Percentiles rank a stretch among this genome's conserved stretches.
These are phyloP conservation scores for Muscicapa adusta DNA, from an alignment of 2,113 vertebrate species.

Conservation along the genomic window DNA sequence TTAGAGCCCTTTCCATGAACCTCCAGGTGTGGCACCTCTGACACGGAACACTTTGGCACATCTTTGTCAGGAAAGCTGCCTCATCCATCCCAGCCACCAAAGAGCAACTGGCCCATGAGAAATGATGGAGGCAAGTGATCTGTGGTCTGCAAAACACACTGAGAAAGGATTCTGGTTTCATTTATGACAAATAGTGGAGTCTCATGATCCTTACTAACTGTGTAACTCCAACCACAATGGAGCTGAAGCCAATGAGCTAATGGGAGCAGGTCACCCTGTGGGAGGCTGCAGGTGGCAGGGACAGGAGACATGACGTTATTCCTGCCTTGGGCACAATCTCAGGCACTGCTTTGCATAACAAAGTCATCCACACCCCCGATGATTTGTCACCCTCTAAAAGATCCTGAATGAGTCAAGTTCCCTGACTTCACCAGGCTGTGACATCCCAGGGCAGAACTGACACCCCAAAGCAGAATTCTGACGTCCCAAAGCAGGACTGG, in stretches of 20 bases:
- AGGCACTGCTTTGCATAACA: not conserved
- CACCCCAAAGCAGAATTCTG: not conserved
- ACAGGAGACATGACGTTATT: not conserved
- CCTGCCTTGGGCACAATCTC: not conserved
- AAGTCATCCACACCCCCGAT: not conserved
- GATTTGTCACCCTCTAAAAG: not conserved
- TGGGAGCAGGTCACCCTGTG: not conserved
- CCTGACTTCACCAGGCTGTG: not conserved
- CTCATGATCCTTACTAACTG: not conserved
- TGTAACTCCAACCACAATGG: not conserved
- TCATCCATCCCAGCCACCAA: not conserved
- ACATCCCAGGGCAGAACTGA: not conserved
- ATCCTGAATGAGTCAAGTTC: not conserved
- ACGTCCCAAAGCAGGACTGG: not conserved
- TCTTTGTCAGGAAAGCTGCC: not conserved
- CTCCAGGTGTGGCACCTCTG: not conserved
- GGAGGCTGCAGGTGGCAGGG: not conserved
- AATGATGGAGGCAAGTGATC: fast-evolving
- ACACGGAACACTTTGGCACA: fast-evolving
- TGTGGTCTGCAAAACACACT: not conserved
- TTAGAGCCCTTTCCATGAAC: not conserved
- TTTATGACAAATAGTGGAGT: not conserved
- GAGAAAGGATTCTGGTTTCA: not conserved
- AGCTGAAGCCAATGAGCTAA: not conserved
- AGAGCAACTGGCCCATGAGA: fast-evolving